Evolutionary conservation across 2,888 invertebrate genomes (phyloP), one percentile per base, ranked within the genome.

Genomic region (Drosophila basisetae): DNA sequence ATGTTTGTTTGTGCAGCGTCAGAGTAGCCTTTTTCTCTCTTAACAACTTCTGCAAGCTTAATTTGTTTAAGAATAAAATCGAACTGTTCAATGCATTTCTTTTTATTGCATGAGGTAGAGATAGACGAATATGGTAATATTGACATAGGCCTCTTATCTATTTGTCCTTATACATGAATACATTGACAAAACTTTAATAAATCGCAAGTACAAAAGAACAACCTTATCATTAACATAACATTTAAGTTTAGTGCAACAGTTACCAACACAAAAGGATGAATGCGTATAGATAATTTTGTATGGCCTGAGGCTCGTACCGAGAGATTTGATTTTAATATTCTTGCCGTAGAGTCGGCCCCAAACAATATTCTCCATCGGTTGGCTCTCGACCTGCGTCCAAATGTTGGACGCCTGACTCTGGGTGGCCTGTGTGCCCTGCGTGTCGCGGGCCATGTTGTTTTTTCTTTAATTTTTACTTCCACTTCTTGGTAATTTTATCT

Each of bases 341-440:
- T 93, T 93, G 10, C 92, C 91, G 76, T 93, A 93, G 4, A 93
- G 84, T 13, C 93, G 87, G 18, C 93, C 93, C 93, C 93, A 93
- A 13, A 93, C 89, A 4, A 93, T 88, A 50, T 89, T 91, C 18
- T 93, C 91, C 66, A 93, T 92, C 0, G 93, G 92, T 58, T 93
- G 93, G n/a, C 92, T 92, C 52, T 93, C 92, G n/a, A 93, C 67
- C 59, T 92, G 91, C 0, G 89, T 89, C 92, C 92, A 93, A 55
- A 92, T 79, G 49, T 91, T 89, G 0, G 93, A 93, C 3, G 82
- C 81, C 56, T 92, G 92, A 31, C 92, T 93, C 68, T 92, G 92
- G 5, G 93, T 92, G 5, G 81, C 90, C 63, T 84, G 84, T 7
- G 90, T 90, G 31, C 81, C 88, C 68, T 92, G 91, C 0, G 91